Evolutionary conservation across 2,888 invertebrate genomes (phyloP).

Genomic region (Cheilosia impressa): DNA sequence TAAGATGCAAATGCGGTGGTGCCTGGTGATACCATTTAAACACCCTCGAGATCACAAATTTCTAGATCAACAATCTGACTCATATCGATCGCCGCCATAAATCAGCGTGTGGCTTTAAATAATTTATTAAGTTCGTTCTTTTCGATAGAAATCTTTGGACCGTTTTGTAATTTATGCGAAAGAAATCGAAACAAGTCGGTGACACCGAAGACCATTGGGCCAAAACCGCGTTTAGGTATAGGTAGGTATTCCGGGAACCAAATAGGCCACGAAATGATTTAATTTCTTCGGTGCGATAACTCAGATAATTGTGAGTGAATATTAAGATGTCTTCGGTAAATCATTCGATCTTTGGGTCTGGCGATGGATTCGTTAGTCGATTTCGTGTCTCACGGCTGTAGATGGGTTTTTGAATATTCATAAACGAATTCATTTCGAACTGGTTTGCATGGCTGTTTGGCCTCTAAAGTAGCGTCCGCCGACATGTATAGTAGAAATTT

Average conservation of each 20-base stretch:
- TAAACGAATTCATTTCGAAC: constrained; percentile 11
- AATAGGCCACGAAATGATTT: constrained; percentile 52
- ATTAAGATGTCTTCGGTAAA: constrained; percentile 67
- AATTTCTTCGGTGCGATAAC: constrained; percentile 57
- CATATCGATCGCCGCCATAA: constrained; percentile 60
- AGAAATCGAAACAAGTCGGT: constrained; percentile 42
- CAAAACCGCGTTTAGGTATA: constrained; percentile 12
- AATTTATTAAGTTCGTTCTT: constrained; percentile 67
- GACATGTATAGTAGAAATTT: not conserved
- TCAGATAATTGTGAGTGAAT: constrained; percentile 68
- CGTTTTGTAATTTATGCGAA: constrained; percentile 62
- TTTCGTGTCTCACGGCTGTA: constrained; percentile 2
- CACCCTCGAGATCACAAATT: constrained; percentile 65
- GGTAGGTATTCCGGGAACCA: constrained; percentile 54
- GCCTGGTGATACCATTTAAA: constrained; percentile 54
- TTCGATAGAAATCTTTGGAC: constrained; percentile 54
- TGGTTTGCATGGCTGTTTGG: not conserved
- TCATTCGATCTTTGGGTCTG: constrained; percentile 29
- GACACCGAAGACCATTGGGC: constrained; percentile 23
- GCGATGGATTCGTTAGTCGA: constrained; percentile 52
- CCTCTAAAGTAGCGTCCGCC: not conserved
- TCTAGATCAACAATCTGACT: constrained; percentile 72
- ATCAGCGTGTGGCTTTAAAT: constrained; percentile 64
- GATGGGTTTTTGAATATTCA: constrained; percentile 22
- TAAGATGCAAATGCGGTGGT: constrained; percentile 35